These are phyloP conservation scores for Tholera decimalis DNA, from an alignment of 2,888 invertebrate species.

Conservation along the genomic window DNA sequence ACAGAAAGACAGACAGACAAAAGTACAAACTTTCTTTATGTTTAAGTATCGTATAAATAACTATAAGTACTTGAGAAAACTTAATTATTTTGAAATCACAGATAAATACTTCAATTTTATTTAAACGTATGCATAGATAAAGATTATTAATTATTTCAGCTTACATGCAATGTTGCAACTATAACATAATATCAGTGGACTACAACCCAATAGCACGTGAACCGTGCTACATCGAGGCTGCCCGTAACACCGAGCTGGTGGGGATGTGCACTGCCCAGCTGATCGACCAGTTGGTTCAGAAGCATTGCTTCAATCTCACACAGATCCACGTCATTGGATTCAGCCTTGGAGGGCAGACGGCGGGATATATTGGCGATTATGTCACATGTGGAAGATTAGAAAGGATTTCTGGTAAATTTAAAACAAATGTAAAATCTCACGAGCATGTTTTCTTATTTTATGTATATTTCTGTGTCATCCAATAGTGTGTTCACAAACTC, in stretches of 20 bases:
- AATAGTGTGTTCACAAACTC: no score
- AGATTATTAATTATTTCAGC: constrained; percentile 83
- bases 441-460: no score
- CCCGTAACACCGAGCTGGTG: constrained; percentile 90
- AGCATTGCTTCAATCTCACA: constrained; percentile 81
- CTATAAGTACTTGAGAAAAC: no score
- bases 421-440: no score
- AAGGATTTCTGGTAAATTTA: constrained; percentile 89
- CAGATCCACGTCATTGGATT: constrained; percentile 92
- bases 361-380: constrained; percentile 89
- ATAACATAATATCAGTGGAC: constrained; percentile 92
- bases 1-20: no score
- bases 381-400: constrained; percentile 84
- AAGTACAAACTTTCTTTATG: no score
- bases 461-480: no score
- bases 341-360: constrained; percentile 92
- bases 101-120: no score
- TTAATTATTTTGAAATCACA: no score
- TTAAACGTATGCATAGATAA: no score
- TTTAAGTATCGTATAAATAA: no score
- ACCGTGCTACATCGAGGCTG: constrained; percentile 92
- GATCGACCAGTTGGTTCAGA: constrained; percentile 87
- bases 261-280: constrained; percentile 92
- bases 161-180: constrained; percentile 89
- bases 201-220: constrained; percentile 91